These are phyloP conservation scores for Chirona hameri DNA, from an alignment of 2,888 invertebrate species.

Conservation along the genomic window DNA sequence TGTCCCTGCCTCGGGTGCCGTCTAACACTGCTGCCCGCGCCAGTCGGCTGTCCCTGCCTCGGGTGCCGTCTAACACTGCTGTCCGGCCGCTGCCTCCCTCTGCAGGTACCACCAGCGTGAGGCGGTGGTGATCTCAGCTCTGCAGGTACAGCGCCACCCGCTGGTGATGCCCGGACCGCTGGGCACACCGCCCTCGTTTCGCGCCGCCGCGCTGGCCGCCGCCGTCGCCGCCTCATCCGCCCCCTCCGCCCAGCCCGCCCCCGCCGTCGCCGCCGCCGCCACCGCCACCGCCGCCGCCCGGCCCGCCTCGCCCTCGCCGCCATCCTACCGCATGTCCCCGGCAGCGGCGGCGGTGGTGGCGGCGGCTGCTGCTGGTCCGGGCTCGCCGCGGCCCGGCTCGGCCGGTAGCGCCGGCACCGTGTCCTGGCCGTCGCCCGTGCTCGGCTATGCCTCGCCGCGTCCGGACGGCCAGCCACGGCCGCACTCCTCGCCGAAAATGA, in stretches of 20 bases:
- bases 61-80: too few relatives aligned
- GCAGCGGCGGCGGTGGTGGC: not conserved
- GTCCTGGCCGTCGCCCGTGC: constrained; percentile 26
- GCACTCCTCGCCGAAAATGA: constrained; percentile 86
- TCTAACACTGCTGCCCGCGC: too few relatives aligned
- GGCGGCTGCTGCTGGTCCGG: too few relatives aligned
- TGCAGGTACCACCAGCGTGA: constrained; percentile 85
- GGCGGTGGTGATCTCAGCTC: constrained; percentile 85
- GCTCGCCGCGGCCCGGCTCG: constrained; percentile 36
- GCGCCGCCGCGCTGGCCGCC: not conserved
- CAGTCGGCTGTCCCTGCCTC: too few relatives aligned
- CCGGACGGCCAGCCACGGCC: constrained; percentile 59
- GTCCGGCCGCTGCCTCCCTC: too few relatives aligned
- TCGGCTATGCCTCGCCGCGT: not conserved
- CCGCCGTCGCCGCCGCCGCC: constrained; percentile 35
- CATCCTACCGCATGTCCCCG: constrained; percentile 25
- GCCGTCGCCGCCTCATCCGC: constrained; percentile 35
- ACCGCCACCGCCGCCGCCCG: not conserved
- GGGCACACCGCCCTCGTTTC: constrained; percentile 52
- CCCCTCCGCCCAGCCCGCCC: constrained; percentile 37
- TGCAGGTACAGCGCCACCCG: constrained; percentile 89
- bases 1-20: too few relatives aligned
- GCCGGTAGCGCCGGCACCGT: constrained; percentile 34
- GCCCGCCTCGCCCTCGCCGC: not conserved
- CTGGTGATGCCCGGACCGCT: constrained; percentile 82